Conservation (phyloP, 1,140 invertebrate species). For the Caerostris darwini region DNA sequence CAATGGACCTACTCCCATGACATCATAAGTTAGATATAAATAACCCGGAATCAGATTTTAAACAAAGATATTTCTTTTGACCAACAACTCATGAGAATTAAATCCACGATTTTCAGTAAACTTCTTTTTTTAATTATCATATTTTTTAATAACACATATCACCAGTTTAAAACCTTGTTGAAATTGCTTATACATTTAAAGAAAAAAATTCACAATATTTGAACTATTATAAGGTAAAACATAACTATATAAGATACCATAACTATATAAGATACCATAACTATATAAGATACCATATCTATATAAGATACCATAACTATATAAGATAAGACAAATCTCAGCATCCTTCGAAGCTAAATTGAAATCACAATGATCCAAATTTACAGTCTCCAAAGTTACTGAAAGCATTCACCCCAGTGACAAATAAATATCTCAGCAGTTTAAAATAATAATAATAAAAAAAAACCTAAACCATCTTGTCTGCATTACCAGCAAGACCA, state of each 20-base stretch:
- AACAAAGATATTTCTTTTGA: slow-evolving; percentile 34
- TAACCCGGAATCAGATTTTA: neutral
- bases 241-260: no score
- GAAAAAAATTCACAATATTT: no score
- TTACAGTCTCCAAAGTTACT: neutral
- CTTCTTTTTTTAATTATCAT: neutral
- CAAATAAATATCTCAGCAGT: neutral
- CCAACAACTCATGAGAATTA: slow-evolving; percentile 12
- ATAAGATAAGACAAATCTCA: no score
- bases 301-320: no score
- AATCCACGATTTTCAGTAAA: slow-evolving; percentile 50
- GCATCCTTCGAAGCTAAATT: no score
- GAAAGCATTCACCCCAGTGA: neutral
- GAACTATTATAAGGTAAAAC: no score
- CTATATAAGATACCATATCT: no score
- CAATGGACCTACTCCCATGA: neutral
- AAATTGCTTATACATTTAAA: no score
- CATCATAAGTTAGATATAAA: slow-evolving; percentile 9
- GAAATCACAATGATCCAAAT: no score
- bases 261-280: no score
- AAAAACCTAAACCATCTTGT: neutral
- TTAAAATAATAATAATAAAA: neutral
- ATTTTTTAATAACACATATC: no score
- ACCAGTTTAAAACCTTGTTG: no score
- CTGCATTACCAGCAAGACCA: neutral